Base-by-base conservation (phyloP, 2,888 invertebrate species). In the Hirtodrosophila cameraria region DNA sequence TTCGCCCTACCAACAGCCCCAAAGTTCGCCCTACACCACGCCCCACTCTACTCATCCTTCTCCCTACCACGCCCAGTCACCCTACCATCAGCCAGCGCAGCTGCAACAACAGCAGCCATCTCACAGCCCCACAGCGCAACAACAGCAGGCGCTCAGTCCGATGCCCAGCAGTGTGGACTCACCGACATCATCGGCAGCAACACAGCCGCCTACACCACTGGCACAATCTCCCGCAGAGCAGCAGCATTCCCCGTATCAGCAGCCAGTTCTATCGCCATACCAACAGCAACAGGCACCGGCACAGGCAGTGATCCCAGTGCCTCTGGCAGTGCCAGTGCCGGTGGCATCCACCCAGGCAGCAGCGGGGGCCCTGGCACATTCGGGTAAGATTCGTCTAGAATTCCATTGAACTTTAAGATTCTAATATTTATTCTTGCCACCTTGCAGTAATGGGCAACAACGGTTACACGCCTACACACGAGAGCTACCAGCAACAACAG, bases 1-100 rank as follows among this genome's bases (percentile, higher is more conserved):
- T 57, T 92, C 91, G 39, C 91, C 92, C 1, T 93, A 92, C 81
- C 93, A 92, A 86, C 93, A 90, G 43, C 88, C 90, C 0, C 90
- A 91, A 33, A 89, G 87, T 49, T 92, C 92, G 38, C 93, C 92
- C 20, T 91, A 90, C 50, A 87, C 89, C 52, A 88, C 91, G 65
- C 92, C 88, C 67, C 83, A 88, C 20, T 83, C 84, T 12, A 77
- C 83, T 0, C 83, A 83, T 7, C 86, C 75, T 28, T 91, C 90
- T 42, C 92, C 91, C 55, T 93, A 91, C 80, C 89, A 87, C 61
- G 88, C 77, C 35, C 88, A 88, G 59, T 90, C 90, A 49, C 90
- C 90, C n/a, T 90, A 88, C 60, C 89, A 90, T 41, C 89, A 89
- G 57, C 71, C 66, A 27, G 35, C 65, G 8, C 61, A 63, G 11